Conservation (phyloP, 1,140 invertebrate species). For the Oedothorax gibbosus region DNA sequence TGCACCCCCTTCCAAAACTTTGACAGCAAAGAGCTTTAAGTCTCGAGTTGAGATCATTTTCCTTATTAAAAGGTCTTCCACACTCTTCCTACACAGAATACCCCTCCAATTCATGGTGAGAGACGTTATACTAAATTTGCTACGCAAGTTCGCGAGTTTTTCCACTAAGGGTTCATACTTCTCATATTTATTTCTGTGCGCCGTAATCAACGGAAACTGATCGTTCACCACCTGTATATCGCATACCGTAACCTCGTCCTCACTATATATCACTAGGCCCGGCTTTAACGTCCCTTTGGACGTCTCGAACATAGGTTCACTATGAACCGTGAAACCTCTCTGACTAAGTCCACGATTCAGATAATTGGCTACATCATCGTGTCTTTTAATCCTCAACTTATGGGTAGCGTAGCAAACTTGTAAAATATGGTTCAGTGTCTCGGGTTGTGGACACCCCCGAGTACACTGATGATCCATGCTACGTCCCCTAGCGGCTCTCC, state of each 20-base stretch:
- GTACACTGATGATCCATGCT: too few species aligned
- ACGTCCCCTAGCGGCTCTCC: too few species aligned
- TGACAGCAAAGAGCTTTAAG: neutral
- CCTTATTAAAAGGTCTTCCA: too few species aligned
- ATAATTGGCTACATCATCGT: neutral
- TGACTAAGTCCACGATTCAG: neutral
- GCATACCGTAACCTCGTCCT: neutral
- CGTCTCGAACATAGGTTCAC: neutral
- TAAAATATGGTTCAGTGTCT: too few species aligned
- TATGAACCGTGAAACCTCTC: neutral
- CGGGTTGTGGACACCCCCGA: too few species aligned
- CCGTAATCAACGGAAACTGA: neutral
- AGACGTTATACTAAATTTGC: neutral
- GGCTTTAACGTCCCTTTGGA: neutral
- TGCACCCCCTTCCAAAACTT: neutral
- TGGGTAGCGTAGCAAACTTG: too few species aligned
- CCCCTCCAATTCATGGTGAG: neutral
- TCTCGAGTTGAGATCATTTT: too few species aligned
- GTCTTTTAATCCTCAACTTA: too few species aligned
- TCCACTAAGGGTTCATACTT: neutral
- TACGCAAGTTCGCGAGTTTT: neutral
- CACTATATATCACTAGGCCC: neutral
- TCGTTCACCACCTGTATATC: neutral
- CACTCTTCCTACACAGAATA: too few species aligned
- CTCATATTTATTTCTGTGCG: neutral